These are phyloP conservation scores for Bombycilla garrulus DNA, from an alignment of 2,113 vertebrate genomes.

Conservation along the genomic window DNA sequence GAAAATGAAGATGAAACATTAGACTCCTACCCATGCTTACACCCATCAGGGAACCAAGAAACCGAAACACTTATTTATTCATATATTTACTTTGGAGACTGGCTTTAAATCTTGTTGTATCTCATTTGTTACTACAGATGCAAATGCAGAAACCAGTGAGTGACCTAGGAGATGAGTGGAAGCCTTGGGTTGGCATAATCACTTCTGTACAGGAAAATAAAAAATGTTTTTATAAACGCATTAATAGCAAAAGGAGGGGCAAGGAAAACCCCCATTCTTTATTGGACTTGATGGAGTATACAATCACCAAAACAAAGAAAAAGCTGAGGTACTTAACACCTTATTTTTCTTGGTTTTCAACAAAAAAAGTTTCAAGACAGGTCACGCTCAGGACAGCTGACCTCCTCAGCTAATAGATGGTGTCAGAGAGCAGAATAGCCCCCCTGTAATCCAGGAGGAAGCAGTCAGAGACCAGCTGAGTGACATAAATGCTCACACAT, in stretches of 20 bases:
- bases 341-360: not conserved
- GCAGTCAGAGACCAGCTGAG: not conserved
- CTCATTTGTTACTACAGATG: not conserved
- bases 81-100: not conserved
- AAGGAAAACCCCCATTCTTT: not conserved
- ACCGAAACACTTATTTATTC: not conserved
- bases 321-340: not conserved
- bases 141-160: not conserved
- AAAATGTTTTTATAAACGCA: not conserved
- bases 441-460: not conserved
- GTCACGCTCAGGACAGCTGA: not conserved
- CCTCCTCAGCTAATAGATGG: not conserved
- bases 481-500: no score
- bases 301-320: not conserved
- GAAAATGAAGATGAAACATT: not conserved
- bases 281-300: accelerated
- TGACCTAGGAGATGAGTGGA: not conserved
- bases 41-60: not conserved
- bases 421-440: not conserved
- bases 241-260: not conserved
- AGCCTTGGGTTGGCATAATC: not conserved
- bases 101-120: not conserved
- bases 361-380: not conserved
- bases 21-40: not conserved
- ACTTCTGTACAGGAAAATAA: not conserved